Percentiles rank a stretch among this genome's conserved stretches.
Evolutionary conservation across 2,888 invertebrate species (phyloP).

Genomic region (Branchellion lobata): DNA sequence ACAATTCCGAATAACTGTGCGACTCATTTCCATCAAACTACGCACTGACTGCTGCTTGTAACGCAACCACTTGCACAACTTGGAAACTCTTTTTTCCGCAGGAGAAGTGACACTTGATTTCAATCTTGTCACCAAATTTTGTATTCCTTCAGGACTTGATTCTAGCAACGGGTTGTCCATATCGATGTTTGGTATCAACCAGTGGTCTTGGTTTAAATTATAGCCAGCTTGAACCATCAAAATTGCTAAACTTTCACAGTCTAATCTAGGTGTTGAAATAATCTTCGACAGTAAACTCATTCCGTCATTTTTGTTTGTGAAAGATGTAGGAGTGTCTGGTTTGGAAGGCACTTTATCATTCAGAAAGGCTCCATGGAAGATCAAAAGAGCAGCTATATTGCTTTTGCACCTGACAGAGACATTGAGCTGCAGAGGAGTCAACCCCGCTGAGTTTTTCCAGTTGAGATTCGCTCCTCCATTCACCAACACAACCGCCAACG

Average conservation of each 20-base stretch:
- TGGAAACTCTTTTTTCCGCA: constrained; percentile 49
- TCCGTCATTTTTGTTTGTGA: constrained; percentile 13
- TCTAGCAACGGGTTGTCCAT: not conserved
- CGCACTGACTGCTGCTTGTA: constrained; percentile 44
- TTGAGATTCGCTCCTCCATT: constrained; percentile 48
- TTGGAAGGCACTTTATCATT: constrained; percentile 19
- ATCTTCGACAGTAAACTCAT: constrained; percentile 49
- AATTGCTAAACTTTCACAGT: constrained; percentile 51
- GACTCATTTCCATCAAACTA: constrained; percentile 48
- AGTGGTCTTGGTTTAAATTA: constrained; percentile 50
- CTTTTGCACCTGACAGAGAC: constrained; percentile 48
- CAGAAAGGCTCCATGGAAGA: constrained; percentile 51
- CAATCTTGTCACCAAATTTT: not conserved
- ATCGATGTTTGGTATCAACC: constrained; percentile 43
- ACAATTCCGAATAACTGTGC: constrained; percentile 45
- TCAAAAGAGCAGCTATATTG: constrained; percentile 48
- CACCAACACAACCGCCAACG: constrained; percentile 49
- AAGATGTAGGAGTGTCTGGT: not conserved
- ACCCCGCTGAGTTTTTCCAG: constrained; percentile 45
- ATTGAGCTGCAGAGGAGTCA: constrained; percentile 52
- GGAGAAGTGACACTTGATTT: constrained; percentile 1
- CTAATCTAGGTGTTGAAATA: constrained; percentile 50
- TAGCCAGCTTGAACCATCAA: constrained; percentile 51
- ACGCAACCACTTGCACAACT: constrained; percentile 51
- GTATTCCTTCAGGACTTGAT: not conserved